Evolutionary conservation across 2,113 vertebrate genomes (phyloP).

Genomic region (Odocoileus hemionus): DNA sequence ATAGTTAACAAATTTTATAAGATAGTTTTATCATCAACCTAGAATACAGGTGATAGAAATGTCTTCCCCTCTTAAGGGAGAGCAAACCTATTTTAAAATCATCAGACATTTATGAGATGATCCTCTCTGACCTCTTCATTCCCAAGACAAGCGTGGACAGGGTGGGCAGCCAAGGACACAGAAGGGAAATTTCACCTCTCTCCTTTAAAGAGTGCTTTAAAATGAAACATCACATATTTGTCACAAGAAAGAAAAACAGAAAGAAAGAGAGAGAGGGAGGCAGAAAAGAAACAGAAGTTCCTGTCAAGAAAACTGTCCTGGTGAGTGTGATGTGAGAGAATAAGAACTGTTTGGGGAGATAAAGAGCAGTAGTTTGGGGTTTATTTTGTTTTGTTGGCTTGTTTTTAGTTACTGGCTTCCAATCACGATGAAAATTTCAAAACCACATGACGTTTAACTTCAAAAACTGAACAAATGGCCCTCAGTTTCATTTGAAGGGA

Average conservation of each 20-base stretch:
- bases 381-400: neutral
- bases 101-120: neutral
- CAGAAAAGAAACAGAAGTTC: neutral
- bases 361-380: neutral
- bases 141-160: neutral
- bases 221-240: neutral
- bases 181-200: neutral
- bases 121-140: neutral
- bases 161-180: neutral
- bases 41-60: neutral
- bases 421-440: neutral
- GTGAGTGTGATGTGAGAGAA: neutral
- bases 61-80: neutral
- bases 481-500: neutral
- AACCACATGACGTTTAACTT: neutral
- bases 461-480: neutral
- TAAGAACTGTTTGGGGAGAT: neutral
- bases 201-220: neutral
- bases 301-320: neutral
- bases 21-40: neutral
- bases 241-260: neutral
- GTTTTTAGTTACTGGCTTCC: neutral
- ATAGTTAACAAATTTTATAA: slow-evolving; percentile 11
- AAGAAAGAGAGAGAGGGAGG: neutral
- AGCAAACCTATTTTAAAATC: neutral